phyloP scores from a whole-genome alignment of 2,113 vertebrate species.

The Oryctolagus cuniculus region mOryCun1.1 NC_091432.1:230782501-230783000 shows the following conservation, averaged over 20 bases:
- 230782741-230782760: neutral
- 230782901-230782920: neutral
- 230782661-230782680: slow-evolving; percentile 67
- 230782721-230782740: neutral
- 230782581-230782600: neutral
- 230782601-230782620: neutral
- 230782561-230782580: neutral
- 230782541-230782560: neutral
- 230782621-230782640: neutral
- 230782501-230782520: neutral
- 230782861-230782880: neutral
- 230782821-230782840: too few relatives aligned
- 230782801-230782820: neutral
- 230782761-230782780: neutral
- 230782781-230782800: neutral
- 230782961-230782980: neutral
- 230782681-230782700: slow-evolving; percentile 42
- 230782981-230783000: neutral
- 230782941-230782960: neutral
- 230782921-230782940: neutral
- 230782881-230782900: neutral
- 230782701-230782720: neutral
- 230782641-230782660: slow-evolving; percentile 51
- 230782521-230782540: neutral
- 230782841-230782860: neutral